Base-by-base conservation (phyloP, 2,888 invertebrate genomes). In the Drosophila fungiperda region DNA sequence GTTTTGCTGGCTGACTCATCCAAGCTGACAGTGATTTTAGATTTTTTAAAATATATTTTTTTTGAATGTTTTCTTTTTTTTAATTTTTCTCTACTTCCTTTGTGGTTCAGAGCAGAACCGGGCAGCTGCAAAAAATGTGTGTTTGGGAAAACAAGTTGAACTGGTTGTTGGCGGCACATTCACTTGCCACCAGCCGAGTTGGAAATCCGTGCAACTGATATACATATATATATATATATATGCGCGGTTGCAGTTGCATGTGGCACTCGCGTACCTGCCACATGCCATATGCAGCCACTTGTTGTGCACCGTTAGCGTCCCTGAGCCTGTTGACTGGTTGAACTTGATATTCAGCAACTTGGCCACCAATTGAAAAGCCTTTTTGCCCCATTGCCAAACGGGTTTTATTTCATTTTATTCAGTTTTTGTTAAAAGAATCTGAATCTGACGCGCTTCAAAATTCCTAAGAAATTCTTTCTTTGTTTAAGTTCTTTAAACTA, bases 341-440 rank as follows among this genome's bases (percentile, higher is more conserved):
- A 91, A 91, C 91, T 91, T 91, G 91, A 89, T 91, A 91, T 90
- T 89, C 90, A 90, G 87, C 74, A 73, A 65, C 69, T 70, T 71
- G 73, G 55, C 60, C 82, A 77, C 59, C 76, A 74, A 76, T 73
- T 79, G 76, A 55, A 53, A 71, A 42, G 45, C 68, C 23, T 45
- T 45, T 45, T 59, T 48, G 54, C 40, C 64, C 72, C 64, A 50
- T 38, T 38, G 48, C 3, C 50, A 70, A 87, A 76, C 82, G 64
- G 70, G 82, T 84, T 83, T 79, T 60, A 65, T 15, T 53, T 58
- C 4, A 26, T 11, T 4, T 26, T 26, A 54, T 55, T 38, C 26
- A 29, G 7, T 38, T 38, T 38, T 38, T 8, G 38, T 17, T 45
- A 29, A 29, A 29, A 29, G 29, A 29, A 29, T 29, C 29, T 29